Evolutionary conservation across 2,113 vertebrate species (phyloP), one percentile per base, ranked within the genome.

Genomic region (Plectropomus leopardus): DNA sequence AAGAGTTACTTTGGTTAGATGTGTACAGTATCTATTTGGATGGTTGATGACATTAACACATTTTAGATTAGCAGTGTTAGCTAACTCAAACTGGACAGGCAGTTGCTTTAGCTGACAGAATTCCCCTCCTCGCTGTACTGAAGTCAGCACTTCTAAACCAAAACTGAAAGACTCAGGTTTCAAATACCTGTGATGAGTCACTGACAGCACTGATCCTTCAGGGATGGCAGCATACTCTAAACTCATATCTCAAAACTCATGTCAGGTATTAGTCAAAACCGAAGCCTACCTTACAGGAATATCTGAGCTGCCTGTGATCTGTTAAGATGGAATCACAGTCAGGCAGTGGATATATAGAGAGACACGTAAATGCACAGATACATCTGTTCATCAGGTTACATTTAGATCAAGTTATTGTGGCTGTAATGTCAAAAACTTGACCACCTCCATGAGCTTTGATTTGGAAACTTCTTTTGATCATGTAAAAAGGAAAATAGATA

Each of bases 151-250:
- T n/a, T n/a, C 1, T 55, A 23, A 83, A 76, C 14, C 40, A 61
- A 80, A 83, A 76, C 32, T 68, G 42, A 47, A 81, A 67, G 10
- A 16, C 17, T 53, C 30, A 1, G 24, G 19, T 66, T 5, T 16
- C 21, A 4, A 2, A 4, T 71, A 19, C 19, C 6, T 65, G 42
- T 65, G 45, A n/a, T 57, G 58, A 70, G 57, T 78, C 73, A 53
- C 23, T 45, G 4, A n/a, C 44, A 24, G 4, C 36, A n/a, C 15
- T 6, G 24, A 47, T 44, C 36, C n/a, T 47, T 60, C 34, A 50
- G 17, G 1, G 28, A 78, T 44, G 17, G 48, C 30, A 7, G 7
- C n/a, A 40, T 21, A 40, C 59, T 54, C 51, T 64, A 14, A 23
- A 8, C 32, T 47, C 53, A 23, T 53, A 32, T 26, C n/a, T 34